Conservation (phyloP, 2,888 invertebrate genomes). For the Schrankia costaestrigalis region DNA sequence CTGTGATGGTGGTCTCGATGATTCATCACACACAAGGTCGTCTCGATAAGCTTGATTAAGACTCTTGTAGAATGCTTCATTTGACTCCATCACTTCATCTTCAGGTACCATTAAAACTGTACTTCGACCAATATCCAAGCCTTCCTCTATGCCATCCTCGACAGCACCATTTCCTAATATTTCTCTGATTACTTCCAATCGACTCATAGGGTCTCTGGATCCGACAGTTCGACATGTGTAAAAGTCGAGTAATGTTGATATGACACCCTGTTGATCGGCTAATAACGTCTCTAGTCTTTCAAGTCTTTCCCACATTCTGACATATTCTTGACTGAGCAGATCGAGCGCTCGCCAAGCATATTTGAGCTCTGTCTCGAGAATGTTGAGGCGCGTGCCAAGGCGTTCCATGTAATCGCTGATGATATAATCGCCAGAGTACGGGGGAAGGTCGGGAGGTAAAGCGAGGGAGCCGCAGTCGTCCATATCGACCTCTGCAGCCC, state of each 20-base stretch:
- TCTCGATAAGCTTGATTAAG: slow-evolving; percentile 93
- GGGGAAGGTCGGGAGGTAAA: slow-evolving; percentile 75
- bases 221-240: slow-evolving; percentile 80
- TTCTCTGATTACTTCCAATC: slow-evolving; percentile 83
- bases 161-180: slow-evolving; percentile 84
- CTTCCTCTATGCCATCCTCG: slow-evolving; percentile 85
- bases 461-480: slow-evolving; percentile 79
- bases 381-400: slow-evolving; percentile 90
- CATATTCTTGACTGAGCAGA: slow-evolving; percentile 93
- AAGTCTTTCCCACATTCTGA: slow-evolving; percentile 95
- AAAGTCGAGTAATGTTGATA: slow-evolving; percentile 91
- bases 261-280: slow-evolving; percentile 94
- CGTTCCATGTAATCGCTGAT: slow-evolving; percentile 96
- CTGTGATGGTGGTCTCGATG: slow-evolving; percentile 85
- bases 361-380: slow-evolving; percentile 93
- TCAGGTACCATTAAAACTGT: slow-evolving; percentile 62
- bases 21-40: slow-evolving; percentile 84
- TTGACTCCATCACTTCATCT: slow-evolving; percentile 84
- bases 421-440: slow-evolving; percentile 85
- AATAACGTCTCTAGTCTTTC: slow-evolving; percentile 93
- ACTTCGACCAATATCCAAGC: slow-evolving; percentile 78
- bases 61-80: slow-evolving; percentile 93
- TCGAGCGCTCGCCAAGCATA: slow-evolving; percentile 96
- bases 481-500: slow-evolving; percentile 77
- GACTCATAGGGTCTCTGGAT: slow-evolving; percentile 76